phyloP scores from a whole-genome alignment of 1,140 invertebrate genomes.

The Apis florea region DNA sequence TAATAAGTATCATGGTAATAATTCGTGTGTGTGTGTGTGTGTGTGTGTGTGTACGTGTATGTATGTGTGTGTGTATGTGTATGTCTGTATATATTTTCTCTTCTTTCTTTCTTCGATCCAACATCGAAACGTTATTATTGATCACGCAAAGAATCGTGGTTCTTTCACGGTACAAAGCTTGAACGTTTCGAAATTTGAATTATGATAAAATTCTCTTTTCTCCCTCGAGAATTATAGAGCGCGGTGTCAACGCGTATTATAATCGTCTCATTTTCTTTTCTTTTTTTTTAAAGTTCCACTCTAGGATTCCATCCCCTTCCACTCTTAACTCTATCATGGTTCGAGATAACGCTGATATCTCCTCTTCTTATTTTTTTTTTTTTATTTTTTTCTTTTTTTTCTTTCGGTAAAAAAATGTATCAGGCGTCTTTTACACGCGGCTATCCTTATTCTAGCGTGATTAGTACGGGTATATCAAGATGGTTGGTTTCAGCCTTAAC shows the following conservation, averaged over 20 bases:
- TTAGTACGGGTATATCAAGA: slow-evolving; percentile 57
- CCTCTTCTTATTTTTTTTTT: too few species aligned
- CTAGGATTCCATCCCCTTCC: neutral
- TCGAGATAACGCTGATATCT: slow-evolving; percentile 16
- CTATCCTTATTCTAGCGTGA: slow-evolving; percentile 60
- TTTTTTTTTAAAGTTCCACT: too few species aligned
- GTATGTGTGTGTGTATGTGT: neutral
- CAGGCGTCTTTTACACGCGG: slow-evolving; percentile 47
- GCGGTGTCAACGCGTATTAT: neutral
- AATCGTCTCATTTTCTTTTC: neutral
- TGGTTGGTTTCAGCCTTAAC: slow-evolving; percentile 4
- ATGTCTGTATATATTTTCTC: neutral
- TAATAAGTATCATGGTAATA: slow-evolving; percentile 73
- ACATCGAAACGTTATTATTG: neutral
- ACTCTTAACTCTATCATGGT: neutral
- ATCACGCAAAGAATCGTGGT: neutral
- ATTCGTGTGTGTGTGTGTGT: slow-evolving; percentile 8
- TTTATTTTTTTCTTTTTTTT: neutral
- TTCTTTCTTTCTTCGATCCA: neutral
- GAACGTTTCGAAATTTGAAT: neutral
- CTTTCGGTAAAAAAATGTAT: slow-evolving; percentile 59
- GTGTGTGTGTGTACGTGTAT: neutral
- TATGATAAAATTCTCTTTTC: neutral
- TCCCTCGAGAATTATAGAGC: neutral
- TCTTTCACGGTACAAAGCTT: neutral